These are phyloP conservation scores for Oenanthe oenanthe DNA, from an alignment of 2,113 vertebrate genomes.

Conservation along the genomic window DNA sequence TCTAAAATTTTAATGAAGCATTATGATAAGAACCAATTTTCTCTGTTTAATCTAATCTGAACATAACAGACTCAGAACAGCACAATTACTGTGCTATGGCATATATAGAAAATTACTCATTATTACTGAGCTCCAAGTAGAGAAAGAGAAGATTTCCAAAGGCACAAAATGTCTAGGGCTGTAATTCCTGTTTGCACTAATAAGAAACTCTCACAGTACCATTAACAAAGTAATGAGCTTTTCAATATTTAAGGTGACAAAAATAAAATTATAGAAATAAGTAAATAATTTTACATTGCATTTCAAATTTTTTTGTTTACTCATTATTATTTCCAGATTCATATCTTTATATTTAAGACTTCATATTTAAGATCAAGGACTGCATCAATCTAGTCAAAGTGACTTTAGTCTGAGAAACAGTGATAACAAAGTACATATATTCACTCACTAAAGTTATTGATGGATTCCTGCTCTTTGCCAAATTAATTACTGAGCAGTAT, in stretches of 20 bases:
- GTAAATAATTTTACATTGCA: neutral
- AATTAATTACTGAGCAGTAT: neutral
- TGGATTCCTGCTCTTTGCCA: neutral
- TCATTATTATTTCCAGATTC: neutral
- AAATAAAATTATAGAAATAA: neutral
- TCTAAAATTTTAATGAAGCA: slow-evolving; percentile 59
- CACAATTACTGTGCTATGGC: neutral
- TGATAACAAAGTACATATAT: neutral
- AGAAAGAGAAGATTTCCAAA: slow-evolving; percentile 13
- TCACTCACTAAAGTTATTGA: neutral
- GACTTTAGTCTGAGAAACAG: neutral
- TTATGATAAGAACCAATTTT: slow-evolving; percentile 58
- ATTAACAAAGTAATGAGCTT: neutral
- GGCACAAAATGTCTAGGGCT: neutral
- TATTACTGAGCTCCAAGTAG: slow-evolving; percentile 5
- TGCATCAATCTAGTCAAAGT: neutral
- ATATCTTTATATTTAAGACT: neutral
- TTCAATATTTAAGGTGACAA: neutral
- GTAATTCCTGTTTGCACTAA: neutral
- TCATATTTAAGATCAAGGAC: neutral
- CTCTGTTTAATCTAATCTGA: slow-evolving; percentile 58
- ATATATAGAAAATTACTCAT: slow-evolving; percentile 26
- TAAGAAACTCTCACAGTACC: neutral
- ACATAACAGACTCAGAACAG: slow-evolving; percentile 10
- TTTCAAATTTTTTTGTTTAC: neutral